A percentile compares a stretch with the other conserved stretches of the same genome.
Evolutionary conservation across 2,113 vertebrate genomes (phyloP).

Genomic region (Chaetodon auriga): DNA sequence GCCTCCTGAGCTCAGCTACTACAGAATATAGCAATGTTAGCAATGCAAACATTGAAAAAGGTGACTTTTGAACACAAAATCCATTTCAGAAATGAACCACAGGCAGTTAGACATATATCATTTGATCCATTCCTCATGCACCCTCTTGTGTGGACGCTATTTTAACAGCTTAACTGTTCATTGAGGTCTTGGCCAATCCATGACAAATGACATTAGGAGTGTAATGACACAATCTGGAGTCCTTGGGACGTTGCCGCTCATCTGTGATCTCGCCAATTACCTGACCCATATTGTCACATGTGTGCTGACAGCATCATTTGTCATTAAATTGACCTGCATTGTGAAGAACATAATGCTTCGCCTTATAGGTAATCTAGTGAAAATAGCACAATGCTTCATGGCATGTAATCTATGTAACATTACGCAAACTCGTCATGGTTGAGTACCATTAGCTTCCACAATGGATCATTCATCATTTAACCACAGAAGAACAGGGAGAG

Average conservation of each 20-base stretch:
- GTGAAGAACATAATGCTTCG: slow-evolving; percentile 21
- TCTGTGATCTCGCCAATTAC: slow-evolving; percentile 51
- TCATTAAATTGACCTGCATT: slow-evolving; percentile 57
- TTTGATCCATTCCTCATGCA: slow-evolving; percentile 26
- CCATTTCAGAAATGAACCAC: not conserved
- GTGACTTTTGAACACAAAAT: not conserved
- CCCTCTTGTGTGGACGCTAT: slow-evolving; percentile 4
- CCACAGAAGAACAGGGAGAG: slow-evolving; percentile 41
- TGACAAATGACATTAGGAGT: slow-evolving; percentile 50
- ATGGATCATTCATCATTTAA: slow-evolving; percentile 65
- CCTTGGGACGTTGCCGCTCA: slow-evolving; percentile 25
- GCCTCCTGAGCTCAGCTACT: slow-evolving; percentile 41
- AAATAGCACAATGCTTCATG: slow-evolving; percentile 43
- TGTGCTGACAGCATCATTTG: slow-evolving; percentile 50
- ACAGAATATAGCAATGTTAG: slow-evolving; percentile 49
- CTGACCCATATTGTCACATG: slow-evolving; percentile 46
- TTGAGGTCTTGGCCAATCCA: slow-evolving; percentile 28
- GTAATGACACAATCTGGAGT: slow-evolving; percentile 50
- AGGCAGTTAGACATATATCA: slow-evolving; percentile 12
- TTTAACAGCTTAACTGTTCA: slow-evolving; percentile 26
- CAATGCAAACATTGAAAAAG: slow-evolving; percentile 38
- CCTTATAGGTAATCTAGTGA: slow-evolving; percentile 25
- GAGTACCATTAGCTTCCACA: slow-evolving; percentile 45
- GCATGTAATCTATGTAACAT: slow-evolving; percentile 34
- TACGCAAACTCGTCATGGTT: slow-evolving; percentile 45